A percentile compares a stretch with the other conserved stretches of the same genome.
phyloP scores from a whole-genome alignment of 1,140 invertebrate genomes.

The Maconellicoccus hirsutus region DNA sequence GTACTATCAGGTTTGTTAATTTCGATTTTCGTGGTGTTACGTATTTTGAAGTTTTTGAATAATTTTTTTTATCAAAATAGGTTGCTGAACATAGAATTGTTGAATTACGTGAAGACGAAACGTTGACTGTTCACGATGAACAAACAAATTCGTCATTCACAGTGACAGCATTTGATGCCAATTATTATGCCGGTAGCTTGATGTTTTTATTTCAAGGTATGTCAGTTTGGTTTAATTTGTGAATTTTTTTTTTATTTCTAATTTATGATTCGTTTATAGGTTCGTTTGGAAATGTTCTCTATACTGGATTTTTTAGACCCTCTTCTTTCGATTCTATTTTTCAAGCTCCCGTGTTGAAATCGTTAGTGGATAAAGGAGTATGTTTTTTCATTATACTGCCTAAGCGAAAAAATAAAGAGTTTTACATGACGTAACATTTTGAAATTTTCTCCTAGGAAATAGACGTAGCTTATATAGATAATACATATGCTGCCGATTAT shows the following conservation, averaged over 20 bases:
- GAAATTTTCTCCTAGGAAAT: not conserved
- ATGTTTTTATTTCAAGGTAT: conserved; percentile 14
- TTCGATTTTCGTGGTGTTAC: not conserved
- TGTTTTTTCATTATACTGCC: not conserved
- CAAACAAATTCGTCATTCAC: not conserved
- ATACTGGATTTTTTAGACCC: not conserved
- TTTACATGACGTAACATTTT: not conserved
- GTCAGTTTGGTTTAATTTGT: not conserved
- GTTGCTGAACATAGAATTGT: not conserved
- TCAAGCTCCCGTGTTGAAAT: not conserved
- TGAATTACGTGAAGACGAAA: not conserved
- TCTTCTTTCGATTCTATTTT: not conserved
- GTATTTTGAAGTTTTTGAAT: not conserved
- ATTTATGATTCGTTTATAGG: not conserved
- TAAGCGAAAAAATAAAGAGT: no score
- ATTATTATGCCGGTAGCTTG: not conserved
- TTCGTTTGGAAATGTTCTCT: not conserved
- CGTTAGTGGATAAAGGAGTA: not conserved
- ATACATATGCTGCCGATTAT: not conserved
- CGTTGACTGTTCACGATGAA: not conserved
- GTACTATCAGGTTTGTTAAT: not conserved
- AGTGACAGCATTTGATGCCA: not conserved
- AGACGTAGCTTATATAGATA: not conserved
- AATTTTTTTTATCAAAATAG: not conserved
- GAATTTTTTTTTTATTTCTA: not conserved